Evolutionary conservation across 2,113 vertebrate genomes (phyloP).

Genomic region (Lamprotornis superbus): DNA sequence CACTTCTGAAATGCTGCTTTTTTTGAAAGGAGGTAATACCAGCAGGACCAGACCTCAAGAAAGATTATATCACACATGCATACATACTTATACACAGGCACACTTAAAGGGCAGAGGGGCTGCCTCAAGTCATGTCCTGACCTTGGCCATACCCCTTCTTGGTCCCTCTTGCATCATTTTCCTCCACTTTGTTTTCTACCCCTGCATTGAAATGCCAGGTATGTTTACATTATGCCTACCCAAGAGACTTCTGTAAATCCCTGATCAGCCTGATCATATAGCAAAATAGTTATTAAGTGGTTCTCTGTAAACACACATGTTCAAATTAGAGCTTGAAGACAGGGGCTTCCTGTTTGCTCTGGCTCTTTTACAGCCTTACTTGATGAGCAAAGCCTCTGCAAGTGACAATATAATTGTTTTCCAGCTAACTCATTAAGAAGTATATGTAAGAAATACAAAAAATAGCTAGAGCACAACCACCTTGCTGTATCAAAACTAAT

Average conservation of each 20-base stretch:
- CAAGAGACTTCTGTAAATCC: background rate
- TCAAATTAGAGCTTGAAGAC: background rate
- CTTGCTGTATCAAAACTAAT: background rate
- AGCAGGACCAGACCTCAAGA: background rate
- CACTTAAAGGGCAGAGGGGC: background rate
- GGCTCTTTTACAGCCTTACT: background rate
- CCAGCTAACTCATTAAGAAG: background rate
- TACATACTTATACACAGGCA: background rate
- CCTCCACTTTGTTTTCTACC: background rate
- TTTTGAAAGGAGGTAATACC: background rate
- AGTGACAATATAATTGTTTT: background rate
- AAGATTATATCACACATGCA: background rate
- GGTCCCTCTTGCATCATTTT: background rate
- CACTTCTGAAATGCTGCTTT: background rate
- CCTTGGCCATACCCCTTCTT: background rate
- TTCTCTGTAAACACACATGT: background rate
- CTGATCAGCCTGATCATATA: background rate
- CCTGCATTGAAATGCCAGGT: background rate
- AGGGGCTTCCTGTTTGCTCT: background rate
- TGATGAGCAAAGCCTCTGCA: background rate
- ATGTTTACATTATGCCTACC: background rate
- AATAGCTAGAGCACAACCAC: background rate
- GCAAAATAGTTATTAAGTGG: background rate
- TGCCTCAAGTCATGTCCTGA: background rate
- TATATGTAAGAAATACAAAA: background rate